Percentiles rank a stretch among this genome's conserved stretches.
Conservation (phyloP, 2,888 invertebrate genomes). For the Conchocele bisecta region DNA sequence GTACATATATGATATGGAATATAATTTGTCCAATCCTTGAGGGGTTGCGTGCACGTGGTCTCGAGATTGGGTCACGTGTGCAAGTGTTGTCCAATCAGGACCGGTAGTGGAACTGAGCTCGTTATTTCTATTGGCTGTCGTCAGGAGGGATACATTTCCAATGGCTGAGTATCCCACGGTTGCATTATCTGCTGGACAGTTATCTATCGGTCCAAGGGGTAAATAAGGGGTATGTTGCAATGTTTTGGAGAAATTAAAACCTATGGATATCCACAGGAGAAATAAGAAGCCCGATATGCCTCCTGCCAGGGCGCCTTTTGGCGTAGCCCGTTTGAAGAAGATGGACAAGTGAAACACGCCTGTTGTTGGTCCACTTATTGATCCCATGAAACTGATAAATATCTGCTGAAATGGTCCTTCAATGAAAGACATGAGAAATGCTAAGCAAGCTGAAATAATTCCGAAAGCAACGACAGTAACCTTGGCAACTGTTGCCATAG, state of each 20-base stretch:
- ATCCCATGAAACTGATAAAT: conserved; percentile 30
- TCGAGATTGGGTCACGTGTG: no score
- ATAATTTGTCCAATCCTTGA: neutral
- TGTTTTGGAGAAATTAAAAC: conserved; percentile 20
- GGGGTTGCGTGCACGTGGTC: no score
- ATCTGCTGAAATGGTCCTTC: conserved; percentile 34
- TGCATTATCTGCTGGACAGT: neutral
- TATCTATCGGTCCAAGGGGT: conserved; percentile 15
- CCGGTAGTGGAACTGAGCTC: no score
- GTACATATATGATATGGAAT: conserved; percentile 14
- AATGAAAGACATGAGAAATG: conserved; percentile 20
- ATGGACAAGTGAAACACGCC: conserved; percentile 25
- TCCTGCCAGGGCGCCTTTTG: conserved; percentile 12
- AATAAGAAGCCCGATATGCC: neutral
- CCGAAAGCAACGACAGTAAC: conserved; percentile 23
- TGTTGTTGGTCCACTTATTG: conserved; percentile 25
- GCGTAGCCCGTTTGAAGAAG: conserved; percentile 8
- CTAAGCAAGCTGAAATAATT: conserved; percentile 16
- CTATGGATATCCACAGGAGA: conserved; percentile 5
- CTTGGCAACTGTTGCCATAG: no score
- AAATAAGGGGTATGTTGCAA: conserved; percentile 13
- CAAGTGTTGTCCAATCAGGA: no score
- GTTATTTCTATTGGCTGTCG: no score
- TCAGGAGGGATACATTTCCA: no score
- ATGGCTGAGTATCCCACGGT: no score